Evolutionary conservation across 35 echinoderm and acorn worm species (phyloP), one percentile per base, ranked within the genome.

Genomic region (Ophioderma brevispina): DNA sequence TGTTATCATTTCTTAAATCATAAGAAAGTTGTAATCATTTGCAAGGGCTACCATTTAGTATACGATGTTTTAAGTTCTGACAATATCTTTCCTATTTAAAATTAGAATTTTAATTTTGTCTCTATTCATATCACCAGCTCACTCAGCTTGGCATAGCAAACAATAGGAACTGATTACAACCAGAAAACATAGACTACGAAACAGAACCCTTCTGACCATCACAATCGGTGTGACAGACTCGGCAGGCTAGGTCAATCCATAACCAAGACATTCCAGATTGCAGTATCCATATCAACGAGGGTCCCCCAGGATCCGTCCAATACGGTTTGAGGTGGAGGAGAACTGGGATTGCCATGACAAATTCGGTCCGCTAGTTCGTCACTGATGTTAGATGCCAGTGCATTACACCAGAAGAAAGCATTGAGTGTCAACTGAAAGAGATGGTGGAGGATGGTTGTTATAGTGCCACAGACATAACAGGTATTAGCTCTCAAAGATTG

Each of bases 241-340:
- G 18, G 25, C 15, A 13, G 13, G 8, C 21, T 37, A 35, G 31
- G 3, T 49, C 36, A 28, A 49, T 75, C 33, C 76, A 59, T 25
- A 36, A 76, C 59, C 15, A 70, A 25, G 10, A 11, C 39, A 32
- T 49, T 77, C n/a, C 1, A 0, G 1, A 76, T 76, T 40, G 52
- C 25, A n/a, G 43, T 91, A 10, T 1, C 31, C 4, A 90, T 32
- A 25, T 90, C 39, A 91, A 91, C 40, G 89, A 91, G 32, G 80
- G 81, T 0, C 89, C 89, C 0, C 77, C 10, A 38, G 35, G 1
- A 84, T 91, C 50, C 40, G 31, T 1, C 28, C 82, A 31, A 91
- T 55, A 40, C 18, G 55, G 15, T 64, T 32, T n/a, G 64, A n/a
- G 30, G 41, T 91, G n/a, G 70, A 84, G 59, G 89, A 91, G 81